Evolutionary conservation across 2,888 invertebrate species (phyloP), one percentile per base, ranked within the genome.

Genomic region (Eretmocerus hayati): DNA sequence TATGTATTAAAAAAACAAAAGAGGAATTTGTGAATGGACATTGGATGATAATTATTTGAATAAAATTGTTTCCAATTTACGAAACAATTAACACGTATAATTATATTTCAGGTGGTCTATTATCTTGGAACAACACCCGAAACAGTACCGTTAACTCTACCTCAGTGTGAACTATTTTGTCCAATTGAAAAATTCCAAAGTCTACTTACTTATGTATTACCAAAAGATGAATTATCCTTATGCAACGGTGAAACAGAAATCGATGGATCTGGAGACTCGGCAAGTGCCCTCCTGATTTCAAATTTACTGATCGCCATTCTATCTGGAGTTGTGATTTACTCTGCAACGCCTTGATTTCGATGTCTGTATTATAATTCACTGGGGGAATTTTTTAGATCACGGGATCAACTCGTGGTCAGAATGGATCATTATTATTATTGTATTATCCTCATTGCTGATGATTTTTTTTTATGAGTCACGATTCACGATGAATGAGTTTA

Each of bases 81-180:
- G n/a, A n/a, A n/a, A n/a, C n/a, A n/a, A n/a, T n/a, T n/a, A n/a
- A n/a, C n/a, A n/a, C n/a, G n/a, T n/a, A n/a, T n/a, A n/a, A n/a
- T n/a, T n/a, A n/a, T 18, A 20, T 49, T 50, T 37, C 41, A 53
- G 53, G 30, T 50, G 2, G 18, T 41, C 13, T 46, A 48, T 19
- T 53, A 48, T n/a, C 42, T 31, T 8, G 50, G 48, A 8, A 2
- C 23, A 5, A 32, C 9, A 1, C 19, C 30, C 0, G 39, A 42
- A 38, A 21, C 8, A 9, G 33, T 47, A 20, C 35, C 32, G 2
- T 19, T 30, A 4, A 36, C 18, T 5, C 11, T 66, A 2, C 56
- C 57, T 1, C 55, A 52, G 0, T 67, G 67, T 26, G 50, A 54
- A 0, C 4, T 42, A 0, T 45, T 60, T 4, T 67, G 67, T 30